phyloP scores from a whole-genome alignment of 2,113 vertebrate genomes.

The Dromaius novaehollandiae region DNA sequence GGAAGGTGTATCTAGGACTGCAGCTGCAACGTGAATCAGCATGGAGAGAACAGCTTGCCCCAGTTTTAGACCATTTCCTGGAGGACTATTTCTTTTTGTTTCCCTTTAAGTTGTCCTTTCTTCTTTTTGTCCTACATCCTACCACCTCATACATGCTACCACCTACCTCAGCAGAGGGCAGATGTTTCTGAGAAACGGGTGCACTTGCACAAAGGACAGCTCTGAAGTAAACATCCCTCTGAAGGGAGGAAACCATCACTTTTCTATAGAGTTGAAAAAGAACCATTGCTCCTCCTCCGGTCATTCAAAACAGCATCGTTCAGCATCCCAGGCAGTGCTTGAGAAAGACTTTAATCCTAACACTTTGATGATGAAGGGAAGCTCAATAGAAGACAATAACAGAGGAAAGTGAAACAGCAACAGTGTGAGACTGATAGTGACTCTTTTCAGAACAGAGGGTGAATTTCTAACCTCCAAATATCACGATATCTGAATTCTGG shows the following conservation, averaged over 20 bases:
- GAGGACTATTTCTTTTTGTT: neutral
- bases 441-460: neutral
- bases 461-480: neutral
- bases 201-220: neutral
- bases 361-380: neutral
- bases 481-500: neutral
- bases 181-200: neutral
- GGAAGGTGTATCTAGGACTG: too few species aligned
- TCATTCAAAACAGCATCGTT: neutral
- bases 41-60: neutral
- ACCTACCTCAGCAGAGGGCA: neutral
- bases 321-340: too few species aligned
- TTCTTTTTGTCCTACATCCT: accelerated
- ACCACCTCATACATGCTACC: accelerated
- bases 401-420: too few species aligned
- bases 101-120: neutral
- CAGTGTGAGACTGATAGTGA: neutral
- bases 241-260: neutral
- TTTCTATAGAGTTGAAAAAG: neutral
- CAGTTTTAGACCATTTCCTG: neutral
- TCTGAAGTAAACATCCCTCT: neutral
- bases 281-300: too few species aligned
- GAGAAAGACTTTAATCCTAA: too few species aligned
- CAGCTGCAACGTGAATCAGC: neutral
- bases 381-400: neutral